phyloP scores from a whole-genome alignment of 2,797 vertebrate species.

The Crenuchus spilurus region DNA sequence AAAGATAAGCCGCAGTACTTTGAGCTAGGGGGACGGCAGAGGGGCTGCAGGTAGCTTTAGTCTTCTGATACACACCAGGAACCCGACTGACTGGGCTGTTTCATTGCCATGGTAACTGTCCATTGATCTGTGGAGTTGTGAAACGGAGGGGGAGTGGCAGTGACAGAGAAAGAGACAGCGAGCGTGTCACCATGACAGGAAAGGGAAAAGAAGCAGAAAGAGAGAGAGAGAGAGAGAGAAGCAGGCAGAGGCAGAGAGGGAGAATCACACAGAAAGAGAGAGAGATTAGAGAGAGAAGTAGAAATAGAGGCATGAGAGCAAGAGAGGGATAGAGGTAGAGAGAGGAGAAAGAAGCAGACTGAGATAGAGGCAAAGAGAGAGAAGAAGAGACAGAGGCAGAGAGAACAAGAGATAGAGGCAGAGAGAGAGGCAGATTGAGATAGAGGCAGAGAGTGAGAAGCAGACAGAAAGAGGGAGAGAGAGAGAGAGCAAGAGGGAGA shows the following conservation, averaged over 20 bases:
- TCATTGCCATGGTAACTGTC: constrained; percentile 72
- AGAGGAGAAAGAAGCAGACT: too few relatives aligned
- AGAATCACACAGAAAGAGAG: too few relatives aligned
- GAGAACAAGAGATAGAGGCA: constrained; percentile 12
- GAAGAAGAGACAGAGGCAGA: constrained; percentile 18
- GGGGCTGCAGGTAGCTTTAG: constrained; percentile 55
- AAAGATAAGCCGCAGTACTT: constrained; percentile 10
- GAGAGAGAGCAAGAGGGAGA: constrained; percentile 14
- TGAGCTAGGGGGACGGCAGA: constrained; percentile 11
- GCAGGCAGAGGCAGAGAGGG: constrained; percentile 29
- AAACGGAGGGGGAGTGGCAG: constrained; percentile 63
- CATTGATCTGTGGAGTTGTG: constrained; percentile 74
- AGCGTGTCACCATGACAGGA: constrained; percentile 32
- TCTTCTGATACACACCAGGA: constrained; percentile 35
- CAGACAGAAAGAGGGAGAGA: constrained; percentile 29
- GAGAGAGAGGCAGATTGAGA: too few relatives aligned
- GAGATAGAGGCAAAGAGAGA: constrained; percentile 17
- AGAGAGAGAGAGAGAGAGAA: background rate
- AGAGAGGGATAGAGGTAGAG: constrained; percentile 9
- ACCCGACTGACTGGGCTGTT: constrained; percentile 64
- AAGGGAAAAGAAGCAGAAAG: constrained; percentile 43
- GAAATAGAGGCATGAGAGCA: constrained; percentile 17
- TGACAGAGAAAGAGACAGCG: constrained; percentile 51
- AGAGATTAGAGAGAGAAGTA: constrained; percentile 4
- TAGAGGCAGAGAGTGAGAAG: too few relatives aligned